Conservation (phyloP, 2,888 invertebrate species). For the Leucania comma region DNA sequence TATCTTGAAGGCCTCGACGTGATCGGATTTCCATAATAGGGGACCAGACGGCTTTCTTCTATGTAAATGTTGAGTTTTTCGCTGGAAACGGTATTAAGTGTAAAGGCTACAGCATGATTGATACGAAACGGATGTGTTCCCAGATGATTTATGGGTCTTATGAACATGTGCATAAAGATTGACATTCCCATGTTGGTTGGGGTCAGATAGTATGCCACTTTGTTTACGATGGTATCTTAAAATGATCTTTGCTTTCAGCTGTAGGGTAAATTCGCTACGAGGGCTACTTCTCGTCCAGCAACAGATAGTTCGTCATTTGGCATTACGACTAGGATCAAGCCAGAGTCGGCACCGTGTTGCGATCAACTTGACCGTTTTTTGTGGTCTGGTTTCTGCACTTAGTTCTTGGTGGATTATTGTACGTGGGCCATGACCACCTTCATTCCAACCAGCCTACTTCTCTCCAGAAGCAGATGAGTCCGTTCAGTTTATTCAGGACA, state of each 20-base stretch:
- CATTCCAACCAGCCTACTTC: too few relatives aligned
- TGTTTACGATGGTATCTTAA: constrained; percentile 15
- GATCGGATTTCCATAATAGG: constrained; percentile 86
- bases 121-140: constrained; percentile 79
- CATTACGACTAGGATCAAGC: too few relatives aligned
- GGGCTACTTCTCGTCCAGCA: too few relatives aligned
- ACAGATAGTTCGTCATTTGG: too few relatives aligned
- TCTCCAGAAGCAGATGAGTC: too few relatives aligned
- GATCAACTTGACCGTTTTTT: too few relatives aligned
- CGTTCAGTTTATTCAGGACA: too few relatives aligned
- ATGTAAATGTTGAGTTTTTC: constrained; percentile 79
- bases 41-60: constrained; percentile 73
- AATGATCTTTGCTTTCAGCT: not conserved
- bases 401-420: too few relatives aligned
- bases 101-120: constrained; percentile 80
- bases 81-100: constrained; percentile 76
- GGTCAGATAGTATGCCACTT: constrained; percentile 18
- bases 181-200: constrained; percentile 37
- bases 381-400: too few relatives aligned
- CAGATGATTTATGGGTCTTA: constrained; percentile 79
- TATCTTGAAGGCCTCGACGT: constrained; percentile 81
- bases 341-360: too few relatives aligned
- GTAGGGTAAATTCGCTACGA: not conserved
- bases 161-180: constrained; percentile 47
- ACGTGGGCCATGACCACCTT: too few relatives aligned